A percentile compares a stretch with the other conserved stretches of the same genome.
Conservation (phyloP, 37 sponge, comb jelly and placozoan genomes). For the Cliona cf. orientalis region DNA sequence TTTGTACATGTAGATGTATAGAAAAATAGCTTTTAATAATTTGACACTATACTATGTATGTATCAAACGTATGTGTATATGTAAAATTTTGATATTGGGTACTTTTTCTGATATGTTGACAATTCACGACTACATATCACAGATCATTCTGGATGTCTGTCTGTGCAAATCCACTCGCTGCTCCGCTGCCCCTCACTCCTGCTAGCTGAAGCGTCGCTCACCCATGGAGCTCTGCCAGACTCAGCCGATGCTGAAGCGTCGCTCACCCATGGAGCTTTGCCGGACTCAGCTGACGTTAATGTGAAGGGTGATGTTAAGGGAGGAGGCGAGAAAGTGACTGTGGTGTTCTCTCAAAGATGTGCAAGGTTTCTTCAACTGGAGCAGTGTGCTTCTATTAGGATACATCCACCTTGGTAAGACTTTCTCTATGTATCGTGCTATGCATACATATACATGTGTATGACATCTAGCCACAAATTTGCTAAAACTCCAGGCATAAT, state of each 20-base stretch:
- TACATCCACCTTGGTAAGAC: slow-evolving; percentile 61
- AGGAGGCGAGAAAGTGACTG: slow-evolving; percentile 9
- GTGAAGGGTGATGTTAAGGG: not conserved
- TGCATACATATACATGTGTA: slow-evolving; percentile 4
- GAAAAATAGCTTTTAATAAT: not conserved
- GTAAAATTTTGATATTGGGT: too few species aligned
- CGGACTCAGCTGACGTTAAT: not conserved
- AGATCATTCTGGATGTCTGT: slow-evolving; percentile 26
- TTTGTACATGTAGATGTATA: not conserved
- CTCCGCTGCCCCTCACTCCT: slow-evolving; percentile 32
- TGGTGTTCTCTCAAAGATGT: slow-evolving; percentile 31
- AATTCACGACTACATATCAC: too few species aligned
- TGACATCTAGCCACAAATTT: too few species aligned
- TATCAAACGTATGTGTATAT: too few species aligned
- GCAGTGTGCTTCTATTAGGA: slow-evolving; percentile 20
- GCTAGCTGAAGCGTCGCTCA: not conserved
- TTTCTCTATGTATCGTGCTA: not conserved
- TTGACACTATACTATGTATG: not conserved
- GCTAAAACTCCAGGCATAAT: too few species aligned
- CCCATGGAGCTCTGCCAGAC: not conserved
- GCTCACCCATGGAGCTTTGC: not conserved
- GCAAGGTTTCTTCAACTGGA: slow-evolving; percentile 27
- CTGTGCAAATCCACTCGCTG: slow-evolving; percentile 22
- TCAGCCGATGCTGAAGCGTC: not conserved
- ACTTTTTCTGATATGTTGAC: too few species aligned